Percentiles rank a stretch among this genome's conserved stretches.
Evolutionary conservation across 2,113 vertebrate species (phyloP).

Genomic region (Herpailurus yagouaroundi): DNA sequence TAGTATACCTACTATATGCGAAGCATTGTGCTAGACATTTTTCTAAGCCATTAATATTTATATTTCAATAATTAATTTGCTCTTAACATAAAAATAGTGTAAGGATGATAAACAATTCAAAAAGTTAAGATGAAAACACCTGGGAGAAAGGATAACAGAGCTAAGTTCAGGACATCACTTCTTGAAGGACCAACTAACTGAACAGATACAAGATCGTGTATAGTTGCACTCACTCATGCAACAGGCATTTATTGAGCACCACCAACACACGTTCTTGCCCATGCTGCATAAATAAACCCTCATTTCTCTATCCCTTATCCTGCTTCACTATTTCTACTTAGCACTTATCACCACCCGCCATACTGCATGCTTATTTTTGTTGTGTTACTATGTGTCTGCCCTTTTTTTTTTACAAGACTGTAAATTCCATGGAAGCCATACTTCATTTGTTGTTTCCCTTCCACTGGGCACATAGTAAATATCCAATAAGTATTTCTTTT

Average conservation of each 20-base stretch:
- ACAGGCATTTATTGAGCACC: neutral
- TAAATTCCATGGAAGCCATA: neutral
- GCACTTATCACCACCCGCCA: neutral
- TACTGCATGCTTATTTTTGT: neutral
- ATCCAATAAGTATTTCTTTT: neutral
- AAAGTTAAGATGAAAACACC: neutral
- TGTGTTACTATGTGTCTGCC: neutral
- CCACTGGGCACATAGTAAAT: neutral
- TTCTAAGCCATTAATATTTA: neutral
- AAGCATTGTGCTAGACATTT: neutral
- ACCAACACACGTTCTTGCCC: neutral
- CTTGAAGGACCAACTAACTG: neutral
- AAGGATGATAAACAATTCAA: neutral
- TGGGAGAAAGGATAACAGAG: neutral
- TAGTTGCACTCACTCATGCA: neutral
- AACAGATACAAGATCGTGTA: neutral
- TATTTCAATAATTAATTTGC: constrained; percentile 1
- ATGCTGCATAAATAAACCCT: neutral
- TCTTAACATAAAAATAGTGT: neutral
- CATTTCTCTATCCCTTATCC: neutral
- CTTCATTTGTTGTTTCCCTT: neutral
- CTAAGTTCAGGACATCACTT: neutral
- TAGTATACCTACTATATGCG: neutral
- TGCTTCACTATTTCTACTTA: neutral
- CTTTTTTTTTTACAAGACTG: neutral